A percentile compares a stretch with the other conserved stretches of the same genome.
Evolutionary conservation across 1,140 invertebrate genomes (phyloP).

Genomic region (Lordiphosa stackelbergi): DNA sequence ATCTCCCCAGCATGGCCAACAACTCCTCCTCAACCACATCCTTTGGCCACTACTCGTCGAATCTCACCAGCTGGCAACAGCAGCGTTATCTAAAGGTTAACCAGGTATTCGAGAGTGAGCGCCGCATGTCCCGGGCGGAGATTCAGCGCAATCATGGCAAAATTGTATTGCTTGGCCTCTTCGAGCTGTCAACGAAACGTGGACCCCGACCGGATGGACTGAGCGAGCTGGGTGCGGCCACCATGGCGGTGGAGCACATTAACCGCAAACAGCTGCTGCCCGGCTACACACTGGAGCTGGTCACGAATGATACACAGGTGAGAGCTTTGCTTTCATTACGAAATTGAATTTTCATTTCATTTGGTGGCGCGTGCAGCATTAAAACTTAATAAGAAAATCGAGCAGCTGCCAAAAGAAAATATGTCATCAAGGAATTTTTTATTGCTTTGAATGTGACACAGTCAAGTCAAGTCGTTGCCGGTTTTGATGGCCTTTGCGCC

Average conservation of each 20-base stretch:
- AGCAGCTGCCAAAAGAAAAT: constrained; percentile 46
- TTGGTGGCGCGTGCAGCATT: constrained; percentile 61
- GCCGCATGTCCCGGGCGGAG: constrained; percentile 59
- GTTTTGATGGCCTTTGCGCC: constrained; percentile 44
- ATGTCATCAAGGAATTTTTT: constrained; percentile 57
- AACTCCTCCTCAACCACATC: constrained; percentile 15
- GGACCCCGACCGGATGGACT: constrained; percentile 82
- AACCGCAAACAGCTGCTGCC: constrained; percentile 83
- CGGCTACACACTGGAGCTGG: constrained; percentile 84
- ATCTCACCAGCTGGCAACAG: constrained; percentile 36
- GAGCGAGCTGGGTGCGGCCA: constrained; percentile 86
- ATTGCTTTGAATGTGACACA: constrained; percentile 39
- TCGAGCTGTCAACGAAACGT: constrained; percentile 83
- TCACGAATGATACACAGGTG: constrained; percentile 91
- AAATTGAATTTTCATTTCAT: constrained; percentile 74
- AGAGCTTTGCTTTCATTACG: constrained; percentile 57
- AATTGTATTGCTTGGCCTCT: constrained; percentile 84
- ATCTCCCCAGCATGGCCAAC: constrained; percentile 38
- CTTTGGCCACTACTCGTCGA: constrained; percentile 1
- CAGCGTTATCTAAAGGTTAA: constrained; percentile 71
- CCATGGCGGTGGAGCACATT: constrained; percentile 85
- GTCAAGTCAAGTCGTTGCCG: constrained; percentile 23
- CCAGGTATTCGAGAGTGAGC: constrained; percentile 70
- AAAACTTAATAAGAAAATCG: constrained; percentile 74
- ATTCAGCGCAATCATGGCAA: constrained; percentile 68